Evolutionary conservation across 2,113 vertebrate genomes (phyloP).

Genomic region (Callionymus lyra): DNA sequence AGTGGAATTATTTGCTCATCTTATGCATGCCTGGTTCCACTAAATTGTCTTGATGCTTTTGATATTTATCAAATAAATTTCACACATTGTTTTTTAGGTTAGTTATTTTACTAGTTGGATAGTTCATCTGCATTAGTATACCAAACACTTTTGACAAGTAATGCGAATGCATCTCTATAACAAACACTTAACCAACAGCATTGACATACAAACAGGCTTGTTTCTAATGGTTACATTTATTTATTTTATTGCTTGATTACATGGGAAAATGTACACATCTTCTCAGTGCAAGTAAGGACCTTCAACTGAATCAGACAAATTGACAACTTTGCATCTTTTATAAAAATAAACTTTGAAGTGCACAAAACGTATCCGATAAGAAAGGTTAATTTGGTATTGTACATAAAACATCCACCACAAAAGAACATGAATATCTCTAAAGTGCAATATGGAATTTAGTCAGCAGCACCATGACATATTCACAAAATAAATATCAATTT

Average conservation of each 20-base stretch:
- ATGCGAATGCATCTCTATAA: no score
- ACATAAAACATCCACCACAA: conserved; percentile 44
- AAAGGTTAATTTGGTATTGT: conserved; percentile 33
- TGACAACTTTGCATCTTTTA: conserved; percentile 30
- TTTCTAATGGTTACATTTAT: conserved; percentile 29
- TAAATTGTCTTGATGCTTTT: no score
- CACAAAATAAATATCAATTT: conserved; percentile 90
- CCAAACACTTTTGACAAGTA: no score
- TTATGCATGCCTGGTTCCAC: no score
- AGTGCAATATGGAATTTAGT: conserved; percentile 86
- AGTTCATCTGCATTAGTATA: no score
- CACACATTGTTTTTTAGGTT: no score
- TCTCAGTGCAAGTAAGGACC: conserved; percentile 62
- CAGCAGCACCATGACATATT: conserved; percentile 94
- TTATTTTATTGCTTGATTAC: conserved; percentile 54
- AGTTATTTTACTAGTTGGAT: no score
- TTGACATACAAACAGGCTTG: conserved; percentile 4
- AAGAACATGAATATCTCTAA: conserved; percentile 66
- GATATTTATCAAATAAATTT: no score
- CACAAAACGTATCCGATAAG: conserved; percentile 32
- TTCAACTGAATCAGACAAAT: conserved; percentile 28
- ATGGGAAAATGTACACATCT: conserved; percentile 51
- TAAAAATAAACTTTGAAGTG: conserved; percentile 39
- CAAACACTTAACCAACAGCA: no score
- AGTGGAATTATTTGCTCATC: no score